Base-by-base conservation (phyloP, 2,888 invertebrate species). In the Drosophila meridiana region DNA sequence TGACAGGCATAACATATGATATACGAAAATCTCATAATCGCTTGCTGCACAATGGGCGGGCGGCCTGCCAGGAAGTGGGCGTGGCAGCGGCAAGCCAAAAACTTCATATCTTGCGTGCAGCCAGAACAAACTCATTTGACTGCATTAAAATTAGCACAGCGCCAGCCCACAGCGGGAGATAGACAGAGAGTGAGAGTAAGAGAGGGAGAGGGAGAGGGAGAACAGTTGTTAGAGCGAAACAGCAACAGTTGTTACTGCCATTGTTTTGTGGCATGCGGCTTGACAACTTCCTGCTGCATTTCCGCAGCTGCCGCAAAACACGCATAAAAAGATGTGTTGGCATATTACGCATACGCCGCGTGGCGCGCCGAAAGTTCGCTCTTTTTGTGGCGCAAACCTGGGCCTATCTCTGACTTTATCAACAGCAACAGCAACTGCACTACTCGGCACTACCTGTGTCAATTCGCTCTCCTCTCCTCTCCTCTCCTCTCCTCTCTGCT, bases 1-100 rank as follows among this genome's bases (percentile, higher is more conserved):
- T 69, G 77, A 62, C 57, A 78, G 60, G 80, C 67, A 83, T 71
- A 55, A 83, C 67, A 83, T 74, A 50, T 78, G 65, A 70, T 67
- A 73, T 83, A 71, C 76, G 76, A 71, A 78, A 83, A 58, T 64
- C 83, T 83, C 83, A 86, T 81, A 86, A 79, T 81, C 88, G 75
- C 77, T 58, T 79, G 75, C 83, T 65, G 79, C 86, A 78, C 69
- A 73, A 73, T 20, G n/a, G 26, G 36, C 3, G 9, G 38, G 6
- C 32, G 28, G 20, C 5, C 2, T 4, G 30, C 20, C 8, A 28
- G 53, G 30, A 40, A 13, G n/a, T 32, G 45, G 38, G 64, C 8
- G 28, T 9, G 42, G 57, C 48, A 69, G 43, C 66, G 57, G 47
- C 45, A 52, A 65, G 43, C 52, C 60, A 32, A 62, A 83, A 84